Percentiles rank a stretch among this genome's conserved stretches.
These are phyloP conservation scores for Brachymystax lenok DNA, from an alignment of 2,797 vertebrate species.

Conservation along the genomic window DNA sequence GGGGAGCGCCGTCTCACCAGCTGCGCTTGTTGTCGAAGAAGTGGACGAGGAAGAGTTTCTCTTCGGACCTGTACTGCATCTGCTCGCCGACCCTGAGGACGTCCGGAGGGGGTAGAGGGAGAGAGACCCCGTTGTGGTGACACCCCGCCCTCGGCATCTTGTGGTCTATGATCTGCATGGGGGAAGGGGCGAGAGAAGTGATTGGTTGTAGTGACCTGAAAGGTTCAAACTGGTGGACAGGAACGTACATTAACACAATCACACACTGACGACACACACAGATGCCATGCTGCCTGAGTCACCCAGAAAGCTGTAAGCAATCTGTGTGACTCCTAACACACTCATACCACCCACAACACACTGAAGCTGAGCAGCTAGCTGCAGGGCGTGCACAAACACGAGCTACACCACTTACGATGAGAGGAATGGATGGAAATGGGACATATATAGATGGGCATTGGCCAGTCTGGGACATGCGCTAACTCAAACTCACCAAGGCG, in stretches of 20 bases:
- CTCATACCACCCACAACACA: not conserved
- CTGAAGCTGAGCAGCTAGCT: slow-evolving; percentile 28
- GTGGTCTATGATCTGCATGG: slow-evolving; percentile 88
- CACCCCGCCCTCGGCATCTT: slow-evolving; percentile 82
- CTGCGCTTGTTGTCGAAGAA: slow-evolving; percentile 97
- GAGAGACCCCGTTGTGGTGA: slow-evolving; percentile 84
- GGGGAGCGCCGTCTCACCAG: slow-evolving; percentile 80
- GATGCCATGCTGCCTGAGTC: slow-evolving; percentile 47
- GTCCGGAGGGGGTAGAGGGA: slow-evolving; percentile 81
- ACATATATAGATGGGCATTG: slow-evolving; percentile 33
- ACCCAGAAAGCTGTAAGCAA: slow-evolving; percentile 35
- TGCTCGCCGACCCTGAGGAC: slow-evolving; percentile 91
- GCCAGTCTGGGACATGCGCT: slow-evolving; percentile 19
- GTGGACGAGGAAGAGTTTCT: slow-evolving; percentile 94
- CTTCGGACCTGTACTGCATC: slow-evolving; percentile 96
- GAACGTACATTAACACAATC: slow-evolving; percentile 21
- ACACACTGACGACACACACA: slow-evolving; percentile 29
- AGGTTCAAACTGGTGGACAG: slow-evolving; percentile 35
- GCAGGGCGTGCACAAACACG: slow-evolving; percentile 58
- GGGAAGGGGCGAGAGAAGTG: not conserved
- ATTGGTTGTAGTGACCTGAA: slow-evolving; percentile 14
- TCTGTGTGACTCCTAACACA: slow-evolving; percentile 10
- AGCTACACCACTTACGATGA: slow-evolving; percentile 66
- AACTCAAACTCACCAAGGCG: slow-evolving; percentile 84
- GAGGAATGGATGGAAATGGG: slow-evolving; percentile 57